Conservation (phyloP, 2,113 vertebrate genomes). For the Elaphurus davidianus region DNA sequence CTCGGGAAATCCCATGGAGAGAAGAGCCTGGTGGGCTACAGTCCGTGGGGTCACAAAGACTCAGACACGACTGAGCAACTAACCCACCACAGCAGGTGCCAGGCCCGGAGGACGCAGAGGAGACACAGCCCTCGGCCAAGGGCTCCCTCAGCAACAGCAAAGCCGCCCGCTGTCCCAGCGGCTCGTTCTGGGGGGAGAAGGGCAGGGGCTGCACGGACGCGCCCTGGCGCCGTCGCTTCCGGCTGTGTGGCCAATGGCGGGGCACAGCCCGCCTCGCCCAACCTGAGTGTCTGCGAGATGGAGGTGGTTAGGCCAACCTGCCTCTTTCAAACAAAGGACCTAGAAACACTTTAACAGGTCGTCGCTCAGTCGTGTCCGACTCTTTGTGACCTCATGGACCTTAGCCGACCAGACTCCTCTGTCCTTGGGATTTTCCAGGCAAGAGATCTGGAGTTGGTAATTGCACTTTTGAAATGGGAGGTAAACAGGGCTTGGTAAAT, state of each 20-base stretch:
- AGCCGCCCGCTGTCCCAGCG: not conserved
- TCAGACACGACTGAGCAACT: not conserved
- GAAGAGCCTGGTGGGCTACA: not conserved
- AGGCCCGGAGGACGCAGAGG: not conserved
- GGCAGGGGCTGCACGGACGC: not conserved
- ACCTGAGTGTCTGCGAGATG: not conserved
- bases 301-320: accelerated
- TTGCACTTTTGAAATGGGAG: not conserved
- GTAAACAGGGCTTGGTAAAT: not conserved
- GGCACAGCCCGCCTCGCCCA: not conserved
- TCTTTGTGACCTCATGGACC: too few species aligned
- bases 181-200: not conserved
- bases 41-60: not conserved
- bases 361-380: too few species aligned
- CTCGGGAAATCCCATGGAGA: not conserved
- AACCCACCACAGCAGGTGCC: not conserved
- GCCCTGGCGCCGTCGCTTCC: not conserved
- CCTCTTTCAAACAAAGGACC: not conserved
- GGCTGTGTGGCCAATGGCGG: not conserved
- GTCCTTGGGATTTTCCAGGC: too few species aligned
- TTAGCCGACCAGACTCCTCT: too few species aligned
- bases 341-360: not conserved
- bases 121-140: not conserved
- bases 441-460: too few species aligned
- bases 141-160: accelerated